phyloP scores from a whole-genome alignment of 2,888 invertebrate species.

The Laspeyria flexula region DNA sequence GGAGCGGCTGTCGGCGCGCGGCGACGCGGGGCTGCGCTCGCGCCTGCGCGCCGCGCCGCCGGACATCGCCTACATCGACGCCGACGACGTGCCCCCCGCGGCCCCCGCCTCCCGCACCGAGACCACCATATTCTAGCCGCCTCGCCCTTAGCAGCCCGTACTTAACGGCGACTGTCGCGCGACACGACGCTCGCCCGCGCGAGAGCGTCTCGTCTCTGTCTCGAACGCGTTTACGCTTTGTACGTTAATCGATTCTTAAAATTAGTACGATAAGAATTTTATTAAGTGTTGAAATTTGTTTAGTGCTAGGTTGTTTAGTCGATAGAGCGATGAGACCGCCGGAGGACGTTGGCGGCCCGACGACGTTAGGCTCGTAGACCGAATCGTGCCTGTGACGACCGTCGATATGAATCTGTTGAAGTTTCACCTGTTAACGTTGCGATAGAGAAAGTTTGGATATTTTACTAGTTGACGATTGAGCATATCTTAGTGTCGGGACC shows the following conservation, averaged over 20 bases:
- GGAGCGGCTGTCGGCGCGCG: constrained; percentile 99
- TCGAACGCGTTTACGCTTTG: constrained; percentile 46
- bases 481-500: constrained; percentile 59
- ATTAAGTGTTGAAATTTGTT: constrained; percentile 74
- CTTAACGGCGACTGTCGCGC: constrained; percentile 50
- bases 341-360: constrained; percentile 55
- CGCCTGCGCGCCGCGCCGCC: constrained; percentile 90
- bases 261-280: constrained; percentile 62
- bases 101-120: constrained; percentile 65
- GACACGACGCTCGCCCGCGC: constrained; percentile 11
- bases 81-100: constrained; percentile 84
- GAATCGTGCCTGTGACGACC: constrained; percentile 65
- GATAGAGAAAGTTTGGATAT: constrained; percentile 42
- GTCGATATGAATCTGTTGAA: constrained; percentile 52
- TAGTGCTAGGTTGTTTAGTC: constrained; percentile 71
- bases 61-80: constrained; percentile 94
- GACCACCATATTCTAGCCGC: constrained; percentile 75
- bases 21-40: constrained; percentile 97
- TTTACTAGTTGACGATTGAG: constrained; percentile 53
- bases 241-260: constrained; percentile 57
- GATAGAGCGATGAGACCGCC: constrained; percentile 67
- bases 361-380: constrained; percentile 57
- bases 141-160: constrained; percentile 49
- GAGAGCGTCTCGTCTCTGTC: constrained; percentile 45
- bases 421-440: constrained; percentile 50